A percentile compares a stretch with the other conserved stretches of the same genome.
These are phyloP conservation scores for Dromococcyx pavoninus DNA, from an alignment of 2,797 vertebrate genomes.

Conservation along the genomic window DNA sequence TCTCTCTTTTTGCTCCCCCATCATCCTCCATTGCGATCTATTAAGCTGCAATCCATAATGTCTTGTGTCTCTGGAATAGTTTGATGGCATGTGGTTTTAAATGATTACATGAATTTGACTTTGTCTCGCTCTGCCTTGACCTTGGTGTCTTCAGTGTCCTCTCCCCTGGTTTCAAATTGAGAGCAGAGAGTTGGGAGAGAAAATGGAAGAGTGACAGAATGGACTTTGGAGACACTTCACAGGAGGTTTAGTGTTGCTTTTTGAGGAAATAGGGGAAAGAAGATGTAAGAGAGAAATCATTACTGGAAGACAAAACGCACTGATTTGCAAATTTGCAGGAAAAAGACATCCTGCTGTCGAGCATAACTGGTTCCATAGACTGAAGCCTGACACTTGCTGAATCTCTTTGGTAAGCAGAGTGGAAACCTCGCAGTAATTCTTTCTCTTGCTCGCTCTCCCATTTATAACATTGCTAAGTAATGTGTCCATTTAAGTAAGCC, in stretches of 20 bases:
- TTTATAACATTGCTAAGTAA: constrained; percentile 16
- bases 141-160: constrained; percentile 48
- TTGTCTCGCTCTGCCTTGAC: constrained; percentile 52
- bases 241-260: not conserved
- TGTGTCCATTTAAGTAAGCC: constrained; percentile 16
- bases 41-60: constrained; percentile 50
- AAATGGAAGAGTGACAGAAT: not conserved
- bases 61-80: constrained; percentile 29
- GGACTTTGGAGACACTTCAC: not conserved
- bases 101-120: constrained; percentile 58
- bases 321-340: not conserved
- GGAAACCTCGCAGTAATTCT: not conserved
- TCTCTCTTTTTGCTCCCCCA: not conserved
- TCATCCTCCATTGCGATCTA: constrained; percentile 15
- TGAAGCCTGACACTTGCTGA: not conserved
- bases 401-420: constrained; percentile 15
- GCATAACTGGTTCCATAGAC: not conserved
- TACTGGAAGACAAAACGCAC: not conserved
- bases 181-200: not conserved
- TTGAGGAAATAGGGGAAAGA: not conserved
- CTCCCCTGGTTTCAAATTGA: not conserved
- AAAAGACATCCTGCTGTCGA: not conserved
- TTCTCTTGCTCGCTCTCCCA: not conserved
- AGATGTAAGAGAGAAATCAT: not conserved
- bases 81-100: constrained; percentile 28